phyloP scores from a whole-genome alignment of 2,797 vertebrate species.

The Anguilla marmorata region DNA sequence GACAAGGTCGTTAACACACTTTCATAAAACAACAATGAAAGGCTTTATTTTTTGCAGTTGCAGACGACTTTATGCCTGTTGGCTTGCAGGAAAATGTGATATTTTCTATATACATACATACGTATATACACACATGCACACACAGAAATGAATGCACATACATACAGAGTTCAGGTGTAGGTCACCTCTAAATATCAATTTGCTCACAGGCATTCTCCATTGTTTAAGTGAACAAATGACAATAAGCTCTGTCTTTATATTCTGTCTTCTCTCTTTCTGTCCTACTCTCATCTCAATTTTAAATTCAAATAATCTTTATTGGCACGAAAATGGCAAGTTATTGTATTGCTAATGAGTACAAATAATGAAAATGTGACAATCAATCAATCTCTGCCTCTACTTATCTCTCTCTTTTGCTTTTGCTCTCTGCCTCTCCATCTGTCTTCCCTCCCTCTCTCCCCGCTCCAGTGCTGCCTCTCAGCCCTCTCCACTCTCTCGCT shows the following conservation, averaged over 20 bases:
- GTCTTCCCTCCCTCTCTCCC: neutral
- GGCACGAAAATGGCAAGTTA: neutral
- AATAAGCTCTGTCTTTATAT: neutral
- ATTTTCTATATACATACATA: slow-evolving; percentile 23
- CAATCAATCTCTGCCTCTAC: neutral
- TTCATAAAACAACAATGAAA: neutral
- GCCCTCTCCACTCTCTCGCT: slow-evolving; percentile 27
- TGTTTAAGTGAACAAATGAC: neutral
- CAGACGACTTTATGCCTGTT: neutral
- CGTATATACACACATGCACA: slow-evolving; percentile 43
- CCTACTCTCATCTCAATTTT: slow-evolving; percentile 38
- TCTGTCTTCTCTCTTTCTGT: slow-evolving; percentile 27
- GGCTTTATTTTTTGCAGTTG: neutral
- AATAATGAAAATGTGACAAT: neutral
- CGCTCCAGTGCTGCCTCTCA: slow-evolving; percentile 26
- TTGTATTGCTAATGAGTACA: neutral
- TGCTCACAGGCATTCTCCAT: neutral
- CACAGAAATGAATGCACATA: neutral
- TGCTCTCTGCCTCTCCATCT: neutral
- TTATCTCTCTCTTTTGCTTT: neutral
- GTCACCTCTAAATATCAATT: neutral
- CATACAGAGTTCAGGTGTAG: neutral
- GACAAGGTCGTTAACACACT: neutral
- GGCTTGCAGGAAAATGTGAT: neutral
- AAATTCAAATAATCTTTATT: neutral